Evolutionary conservation across 2,113 vertebrate genomes (phyloP), one percentile per base, ranked within the genome.

Genomic region (Zootoca vivipara): DNA sequence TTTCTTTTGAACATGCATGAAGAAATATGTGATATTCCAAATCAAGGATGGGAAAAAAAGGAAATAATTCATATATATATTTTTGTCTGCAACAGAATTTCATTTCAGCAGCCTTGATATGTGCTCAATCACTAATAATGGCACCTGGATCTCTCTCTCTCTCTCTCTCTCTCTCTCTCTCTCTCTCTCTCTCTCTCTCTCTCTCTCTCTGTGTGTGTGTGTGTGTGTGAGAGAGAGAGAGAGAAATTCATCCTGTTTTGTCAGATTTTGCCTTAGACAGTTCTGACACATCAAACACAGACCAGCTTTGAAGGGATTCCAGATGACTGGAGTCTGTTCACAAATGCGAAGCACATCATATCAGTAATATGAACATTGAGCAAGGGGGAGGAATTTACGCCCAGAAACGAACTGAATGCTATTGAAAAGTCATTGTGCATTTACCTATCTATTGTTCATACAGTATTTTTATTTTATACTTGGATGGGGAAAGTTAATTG

Each of bases 271-370:
- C n/a, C 16, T 74, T 83, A 64, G 22, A 5, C 4, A 82, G 2
- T 7, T 87, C 9, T 87, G 75, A 20, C 56, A 78, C 18, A 35
- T 90, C 56, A 88, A 79, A 75, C 26, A n/a, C 6, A 87, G 73
- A 64, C 35, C 26, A 73, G 7, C 42, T 92, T 93, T 87, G 83
- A 92, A 92, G 81, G 30, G 7, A 85, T 12, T 40, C 74, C 83
- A 92, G 89, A 83, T 64, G 74, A 85, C 24, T 82, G 90, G 81
- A 78, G 77, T 80, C 10, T 9, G 83, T 92, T 93, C 52, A 75
- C 28, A 90, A 90, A 90, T 22, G 24, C 85, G 28, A 75, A 15
- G 13, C 35, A 26, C 33, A 69, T 84, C 24, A 6, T 30, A 40
- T 78, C 4, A 78, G 30, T 89, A 87, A 83, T 85, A 73, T 74